phyloP scores from a whole-genome alignment of 2,113 vertebrate species.

The Tenebrosternarchus preto region DNA sequence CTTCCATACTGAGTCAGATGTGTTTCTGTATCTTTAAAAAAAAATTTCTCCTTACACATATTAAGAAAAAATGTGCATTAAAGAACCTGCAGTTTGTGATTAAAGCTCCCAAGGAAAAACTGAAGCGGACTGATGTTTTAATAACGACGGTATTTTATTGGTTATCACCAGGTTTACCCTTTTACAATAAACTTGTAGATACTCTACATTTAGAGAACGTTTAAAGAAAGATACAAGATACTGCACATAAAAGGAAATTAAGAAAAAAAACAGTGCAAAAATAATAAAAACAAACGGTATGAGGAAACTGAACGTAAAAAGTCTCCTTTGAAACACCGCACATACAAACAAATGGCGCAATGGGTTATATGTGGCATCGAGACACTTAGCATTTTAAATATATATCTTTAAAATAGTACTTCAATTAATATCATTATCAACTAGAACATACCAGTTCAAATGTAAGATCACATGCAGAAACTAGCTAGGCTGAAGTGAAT shows the following conservation, averaged over 20 bases:
- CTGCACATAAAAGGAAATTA: conserved; percentile 78
- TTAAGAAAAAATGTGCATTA: too few relatives aligned
- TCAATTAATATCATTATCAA: conserved; percentile 71
- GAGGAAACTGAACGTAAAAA: conserved; percentile 53
- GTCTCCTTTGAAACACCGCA: conserved; percentile 73
- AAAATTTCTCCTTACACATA: too few relatives aligned
- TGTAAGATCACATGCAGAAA: conserved; percentile 84
- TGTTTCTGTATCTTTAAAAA: too few relatives aligned
- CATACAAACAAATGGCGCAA: conserved; percentile 67
- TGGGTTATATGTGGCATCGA: conserved; percentile 73
- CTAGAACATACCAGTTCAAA: conserved; percentile 80
- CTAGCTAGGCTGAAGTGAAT: conserved; percentile 81
- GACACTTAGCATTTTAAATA: conserved; percentile 74
- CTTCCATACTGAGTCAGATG: too few relatives aligned
- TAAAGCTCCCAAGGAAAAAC: background rate
- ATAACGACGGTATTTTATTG: conserved; percentile 84
- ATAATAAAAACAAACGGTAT: conserved; percentile 34
- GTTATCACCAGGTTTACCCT: conserved; percentile 76
- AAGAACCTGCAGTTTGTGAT: background rate
- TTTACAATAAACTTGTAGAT: conserved; percentile 77
- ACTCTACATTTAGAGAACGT: conserved; percentile 64
- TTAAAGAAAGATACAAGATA: conserved; percentile 79
- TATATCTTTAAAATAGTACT: conserved; percentile 72
- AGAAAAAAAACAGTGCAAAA: conserved; percentile 66
- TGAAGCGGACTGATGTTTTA: conserved; percentile 49